These are phyloP conservation scores for Noctua fimbriata DNA, from an alignment of 2,888 invertebrate genomes.

Conservation along the genomic window DNA sequence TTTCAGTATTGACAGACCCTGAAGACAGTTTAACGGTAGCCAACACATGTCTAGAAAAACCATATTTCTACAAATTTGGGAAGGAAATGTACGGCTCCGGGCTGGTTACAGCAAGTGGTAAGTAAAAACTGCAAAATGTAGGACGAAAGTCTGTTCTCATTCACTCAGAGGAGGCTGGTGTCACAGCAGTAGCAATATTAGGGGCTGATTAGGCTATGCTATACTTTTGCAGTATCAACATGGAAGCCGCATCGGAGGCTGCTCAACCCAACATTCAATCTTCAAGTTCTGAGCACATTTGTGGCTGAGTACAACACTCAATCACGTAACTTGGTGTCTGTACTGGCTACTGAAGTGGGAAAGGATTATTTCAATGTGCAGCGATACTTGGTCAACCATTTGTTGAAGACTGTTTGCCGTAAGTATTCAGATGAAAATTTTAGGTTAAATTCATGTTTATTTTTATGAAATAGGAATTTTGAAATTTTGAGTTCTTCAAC, in stretches of 20 bases:
- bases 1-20: slow-evolving; percentile 64
- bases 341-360: slow-evolving; percentile 57
- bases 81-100: slow-evolving; percentile 58
- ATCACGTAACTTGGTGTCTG: slow-evolving; percentile 55
- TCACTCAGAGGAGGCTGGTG: not conserved
- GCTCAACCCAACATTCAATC: slow-evolving; percentile 71
- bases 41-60: slow-evolving; percentile 55
- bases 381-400: slow-evolving; percentile 54
- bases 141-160: not conserved
- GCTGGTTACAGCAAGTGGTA: slow-evolving; percentile 41
- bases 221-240: slow-evolving; percentile 27
- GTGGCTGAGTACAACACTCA: slow-evolving; percentile 68
- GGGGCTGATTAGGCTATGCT: not conserved
- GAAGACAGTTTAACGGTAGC: slow-evolving; percentile 53
- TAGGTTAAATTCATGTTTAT: not conserved
- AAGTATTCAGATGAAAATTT: slow-evolving; percentile 52
- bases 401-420: slow-evolving; percentile 71
- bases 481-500: not conserved
- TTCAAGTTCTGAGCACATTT: slow-evolving; percentile 66
- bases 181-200: not conserved
- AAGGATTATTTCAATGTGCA: slow-evolving; percentile 67
- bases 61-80: slow-evolving; percentile 56
- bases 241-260: slow-evolving; percentile 75
- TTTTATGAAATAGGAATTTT: not conserved
- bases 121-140: not conserved